Base-by-base conservation (phyloP, 1,140 invertebrate genomes). In the Charaxes varanes region DNA sequence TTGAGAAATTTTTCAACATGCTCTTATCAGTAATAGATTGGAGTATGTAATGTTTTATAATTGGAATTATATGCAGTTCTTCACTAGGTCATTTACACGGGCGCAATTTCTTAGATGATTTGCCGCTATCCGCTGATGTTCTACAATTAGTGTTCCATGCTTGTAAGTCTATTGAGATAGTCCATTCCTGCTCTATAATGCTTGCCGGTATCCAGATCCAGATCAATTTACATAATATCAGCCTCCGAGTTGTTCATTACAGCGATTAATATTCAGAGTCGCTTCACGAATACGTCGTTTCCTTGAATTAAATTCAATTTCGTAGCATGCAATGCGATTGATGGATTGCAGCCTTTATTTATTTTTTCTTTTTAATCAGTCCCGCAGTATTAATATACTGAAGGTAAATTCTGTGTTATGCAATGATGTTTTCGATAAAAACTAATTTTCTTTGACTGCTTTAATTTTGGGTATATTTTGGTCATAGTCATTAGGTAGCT, bases 141-240 rank as follows among this genome's bases (percentile, higher is more conserved):
- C 62, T 45, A 53, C 53, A 66, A 74, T 68, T 62, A 70, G 60
- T 49, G 41, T 31, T 46, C 53, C 57, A 62, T 62, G 43, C 51
- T 35, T 14, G 19, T 16, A 23, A 10, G 15, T 53, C 49, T 57
- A 59, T 62, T 72, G 53, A 62, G 54, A 69, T 64, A 48, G 62
- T 49, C 27, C 6, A 6, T n/a, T 14, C 13, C 12, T 1, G 50
- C 35, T 53, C 44, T 36, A 32, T 48, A 24, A 23, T 8, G 24
- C 15, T 22, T 17, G 12, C 22, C 16, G 27, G 22, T 37, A 37
- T 37, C 42, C 56, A 58, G 49, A 37, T 37, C 42, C 56, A 58
- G 49, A 50, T 51, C 46, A 58, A 57, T 70, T 66, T 65, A 53
- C 70, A 69, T 69, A 63, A 69, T 61, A 44, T 42, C 46, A 37